Base-by-base conservation (phyloP, 2,797 vertebrate species). In the Hemibagrus guttatus region DNA sequence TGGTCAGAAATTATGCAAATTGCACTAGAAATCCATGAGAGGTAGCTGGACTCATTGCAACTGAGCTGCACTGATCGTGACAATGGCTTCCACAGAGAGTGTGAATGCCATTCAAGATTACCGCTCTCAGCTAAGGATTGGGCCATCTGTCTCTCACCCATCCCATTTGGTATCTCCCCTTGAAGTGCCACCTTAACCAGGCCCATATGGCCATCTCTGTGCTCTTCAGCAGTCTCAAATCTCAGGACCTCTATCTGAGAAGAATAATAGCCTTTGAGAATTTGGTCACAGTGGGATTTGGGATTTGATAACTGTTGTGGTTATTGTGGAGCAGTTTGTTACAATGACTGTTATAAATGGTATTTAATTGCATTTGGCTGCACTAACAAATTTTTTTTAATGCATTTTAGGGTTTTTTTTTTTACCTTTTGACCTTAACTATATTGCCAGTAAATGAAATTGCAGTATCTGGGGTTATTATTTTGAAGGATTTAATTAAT, bases 91-190 rank as follows among this genome's bases (percentile, higher is more conserved):
- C 46, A 49, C 58, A 86, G 83, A 71, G 79, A 85, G 84, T 88
- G 91, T 86, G 89, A 90, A 69, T 84, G 71, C 64, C 66, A 69
- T 91, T 91, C 78, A 89, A 63, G 79, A 91, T 84, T 84, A 75
- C 90, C 85, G 72, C 81, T 89, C 81, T 91, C 80, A 83, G 83
- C 63, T 56, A 85, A 68, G 82, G 74, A 28, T 66, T 71, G 75
- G 63, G 86, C 90, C 89, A 90, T 91, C 91, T 91, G 91, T 80
- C 90, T 86, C 90, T 86, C 83, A 85, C 81, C 66, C 81, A 68
- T 87, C 89, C 59, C 93, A 94, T 93, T 93, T 92, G 91, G 90
- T 81, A 88, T 85, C 35, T 92, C 84, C 79, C 88, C 91, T 92
- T 92, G 89, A 90, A 85, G 64, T 81, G 91, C 87, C 92, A 93